Evolutionary conservation across 1,140 invertebrate species (phyloP).

Genomic region (Dinoponera quadriceps): DNA sequence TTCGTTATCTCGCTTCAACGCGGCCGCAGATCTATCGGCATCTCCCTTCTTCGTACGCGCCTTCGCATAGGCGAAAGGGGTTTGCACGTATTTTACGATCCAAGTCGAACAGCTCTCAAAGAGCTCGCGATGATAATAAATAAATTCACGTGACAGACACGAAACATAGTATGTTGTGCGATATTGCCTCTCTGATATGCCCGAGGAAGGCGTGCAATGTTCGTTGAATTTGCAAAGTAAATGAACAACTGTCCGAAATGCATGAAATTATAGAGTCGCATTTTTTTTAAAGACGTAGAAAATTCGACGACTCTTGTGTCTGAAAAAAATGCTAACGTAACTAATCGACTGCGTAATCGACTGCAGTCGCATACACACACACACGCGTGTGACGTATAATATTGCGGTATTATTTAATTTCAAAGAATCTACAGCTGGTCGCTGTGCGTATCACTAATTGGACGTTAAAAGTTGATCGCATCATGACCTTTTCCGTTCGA

Average conservation of each 20-base stretch:
- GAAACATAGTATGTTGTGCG: neutral
- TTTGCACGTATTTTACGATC: neutral
- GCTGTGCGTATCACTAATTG: no score
- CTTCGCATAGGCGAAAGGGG: neutral
- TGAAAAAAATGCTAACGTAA: neutral
- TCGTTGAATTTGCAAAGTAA: no score
- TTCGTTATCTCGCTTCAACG: conserved; percentile 42
- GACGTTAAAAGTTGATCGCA: no score
- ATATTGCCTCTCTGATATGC: no score
- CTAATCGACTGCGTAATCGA: neutral
- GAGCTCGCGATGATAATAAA: neutral
- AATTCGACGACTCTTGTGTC: neutral
- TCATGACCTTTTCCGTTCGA: no score
- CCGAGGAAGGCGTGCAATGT: no score
- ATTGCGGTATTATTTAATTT: no score
- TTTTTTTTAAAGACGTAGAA: no score
- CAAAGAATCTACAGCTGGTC: no score
- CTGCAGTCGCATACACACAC: neutral
- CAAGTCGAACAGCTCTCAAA: conserved; percentile 13
- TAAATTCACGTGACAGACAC: neutral
- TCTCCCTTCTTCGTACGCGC: conserved; percentile 5
- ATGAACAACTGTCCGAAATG: no score
- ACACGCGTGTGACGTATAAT: no score
- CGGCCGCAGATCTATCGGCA: neutral
- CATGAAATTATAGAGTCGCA: no score